Percentiles rank a stretch among this genome's conserved stretches.
Evolutionary conservation across 2,797 vertebrate species (phyloP).

Genomic region (Megalops cyprinoides): DNA sequence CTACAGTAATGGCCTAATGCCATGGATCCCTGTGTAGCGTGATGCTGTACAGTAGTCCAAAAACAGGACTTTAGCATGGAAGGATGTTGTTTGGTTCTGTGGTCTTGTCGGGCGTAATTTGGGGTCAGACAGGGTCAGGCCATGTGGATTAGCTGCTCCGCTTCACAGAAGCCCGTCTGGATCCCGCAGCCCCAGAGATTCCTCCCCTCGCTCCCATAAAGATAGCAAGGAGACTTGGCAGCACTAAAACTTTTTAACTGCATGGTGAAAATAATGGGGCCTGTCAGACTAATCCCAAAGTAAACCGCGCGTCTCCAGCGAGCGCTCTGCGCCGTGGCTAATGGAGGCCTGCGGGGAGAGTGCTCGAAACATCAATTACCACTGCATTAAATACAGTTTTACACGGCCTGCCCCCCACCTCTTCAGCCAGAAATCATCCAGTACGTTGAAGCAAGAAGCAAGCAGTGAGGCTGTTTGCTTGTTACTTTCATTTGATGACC

Average conservation of each 20-base stretch:
- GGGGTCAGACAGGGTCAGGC: slow-evolving; percentile 46
- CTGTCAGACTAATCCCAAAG: slow-evolving; percentile 69
- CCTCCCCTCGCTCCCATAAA: slow-evolving; percentile 40
- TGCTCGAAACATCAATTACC: slow-evolving; percentile 43
- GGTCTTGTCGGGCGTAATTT: slow-evolving; percentile 52
- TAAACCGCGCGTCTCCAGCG: slow-evolving; percentile 48
- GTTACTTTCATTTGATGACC: neutral
- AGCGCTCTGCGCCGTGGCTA: slow-evolving; percentile 38
- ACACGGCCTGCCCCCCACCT: neutral
- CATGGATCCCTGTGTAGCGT: slow-evolving; percentile 62
- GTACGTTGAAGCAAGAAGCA: neutral
- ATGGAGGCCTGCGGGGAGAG: slow-evolving; percentile 49
- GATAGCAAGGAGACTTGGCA: slow-evolving; percentile 54
- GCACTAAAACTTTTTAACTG: slow-evolving; percentile 58
- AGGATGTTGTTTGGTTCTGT: slow-evolving; percentile 43
- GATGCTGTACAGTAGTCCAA: slow-evolving; percentile 53
- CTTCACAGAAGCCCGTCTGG: neutral
- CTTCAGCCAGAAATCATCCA: neutral
- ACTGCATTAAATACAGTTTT: slow-evolving; percentile 23
- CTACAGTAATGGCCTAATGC: slow-evolving; percentile 26
- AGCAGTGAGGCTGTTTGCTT: neutral
- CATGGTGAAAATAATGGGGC: slow-evolving; percentile 58
- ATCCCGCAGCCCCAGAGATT: slow-evolving; percentile 42
- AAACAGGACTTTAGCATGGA: slow-evolving; percentile 46
- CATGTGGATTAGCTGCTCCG: slow-evolving; percentile 23